Conservation (phyloP, 2,888 invertebrate species). For the Dyspetes luteomarginatus region DNA sequence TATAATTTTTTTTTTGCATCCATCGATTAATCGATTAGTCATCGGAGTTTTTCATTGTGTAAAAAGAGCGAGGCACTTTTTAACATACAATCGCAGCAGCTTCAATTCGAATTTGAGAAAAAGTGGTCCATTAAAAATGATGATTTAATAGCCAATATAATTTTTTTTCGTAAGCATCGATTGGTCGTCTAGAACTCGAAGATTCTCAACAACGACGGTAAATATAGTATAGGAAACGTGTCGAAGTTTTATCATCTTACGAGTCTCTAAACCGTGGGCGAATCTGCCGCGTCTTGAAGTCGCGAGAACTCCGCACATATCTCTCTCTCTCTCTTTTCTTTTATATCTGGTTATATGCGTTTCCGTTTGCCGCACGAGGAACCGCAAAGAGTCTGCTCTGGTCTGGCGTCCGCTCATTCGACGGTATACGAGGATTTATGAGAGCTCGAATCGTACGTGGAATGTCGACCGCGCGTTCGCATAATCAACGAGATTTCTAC, state of each 20-base stretch:
- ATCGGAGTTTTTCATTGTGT: conserved; percentile 34
- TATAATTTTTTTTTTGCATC: neutral
- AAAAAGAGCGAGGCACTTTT: conserved; percentile 16
- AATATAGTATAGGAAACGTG: conserved; percentile 41
- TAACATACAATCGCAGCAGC: neutral
- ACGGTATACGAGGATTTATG: conserved; percentile 61
- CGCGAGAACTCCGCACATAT: conserved; percentile 18
- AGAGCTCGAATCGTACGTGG: conserved; percentile 67
- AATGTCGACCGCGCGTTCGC: conserved; percentile 65
- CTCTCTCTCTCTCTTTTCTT: neutral
- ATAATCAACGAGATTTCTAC: conserved; percentile 68
- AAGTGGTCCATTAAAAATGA: neutral
- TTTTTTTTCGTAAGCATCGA: conserved; percentile 48
- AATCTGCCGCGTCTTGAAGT: conserved; percentile 52
- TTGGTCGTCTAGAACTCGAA: conserved; percentile 41
- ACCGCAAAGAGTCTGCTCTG: conserved; percentile 25
- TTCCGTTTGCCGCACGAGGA: conserved; percentile 63
- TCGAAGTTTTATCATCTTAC: conserved; percentile 59
- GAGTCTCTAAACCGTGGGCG: conserved; percentile 64
- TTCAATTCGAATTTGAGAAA: neutral
- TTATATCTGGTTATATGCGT: conserved; percentile 53
- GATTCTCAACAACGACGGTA: neutral
- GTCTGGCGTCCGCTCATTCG: conserved; percentile 50
- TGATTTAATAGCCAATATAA: neutral
- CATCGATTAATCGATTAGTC: no score